Base-by-base conservation (phyloP, 2,797 vertebrate genomes). In the Eleutherodactylus coqui region DNA sequence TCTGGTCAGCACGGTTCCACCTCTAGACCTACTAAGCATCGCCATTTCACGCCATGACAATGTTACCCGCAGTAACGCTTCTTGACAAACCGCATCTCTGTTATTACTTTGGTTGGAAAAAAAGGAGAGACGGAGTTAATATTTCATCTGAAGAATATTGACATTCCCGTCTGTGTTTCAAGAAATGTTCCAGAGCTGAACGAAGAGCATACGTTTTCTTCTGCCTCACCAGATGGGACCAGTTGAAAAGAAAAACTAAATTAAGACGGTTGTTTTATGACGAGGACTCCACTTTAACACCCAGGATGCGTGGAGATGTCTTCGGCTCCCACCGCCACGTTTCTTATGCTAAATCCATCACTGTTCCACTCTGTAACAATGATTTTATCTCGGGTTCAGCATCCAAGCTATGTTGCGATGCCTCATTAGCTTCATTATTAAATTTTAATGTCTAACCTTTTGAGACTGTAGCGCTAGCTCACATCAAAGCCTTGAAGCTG, bases 361-460 rank as follows among this genome's bases (percentile, higher is more conserved):
- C 82, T 53, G 55, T 80, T 75, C 67, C 24, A 4, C 76, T 69
- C 60, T 29, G 82, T 84, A 84, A 87, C 82, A 84, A 87, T 87
- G 82, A 87, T 87, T 87, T 75, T 84, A 84, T 87, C 86, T 80
- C 9, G 41, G 82, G 43, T 72, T 80, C 76, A 55, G 69, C 70
- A 81, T 75, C 51, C 82, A 4, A 34, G 86, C 82, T 38, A 38
- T 58, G 82, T 67, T 80, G 76, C 55, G 58, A 87, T 80, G 82
- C 86, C 86, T 87, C 86, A 87, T 87, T 87, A 87, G 86, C 75
- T 84, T 76, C 77, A 75, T 80, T 87, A 87, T 87, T 87, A 87
- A 79, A 87, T 87, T 87, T 84, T 87, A 87, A 87, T 87, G 86
- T 76, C 76, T 81, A 87, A 87, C 86, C 86, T 87, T 87, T 87